These are phyloP conservation scores for Chrysolina oricalcia DNA, from an alignment of 2,888 invertebrate genomes.

Conservation along the genomic window DNA sequence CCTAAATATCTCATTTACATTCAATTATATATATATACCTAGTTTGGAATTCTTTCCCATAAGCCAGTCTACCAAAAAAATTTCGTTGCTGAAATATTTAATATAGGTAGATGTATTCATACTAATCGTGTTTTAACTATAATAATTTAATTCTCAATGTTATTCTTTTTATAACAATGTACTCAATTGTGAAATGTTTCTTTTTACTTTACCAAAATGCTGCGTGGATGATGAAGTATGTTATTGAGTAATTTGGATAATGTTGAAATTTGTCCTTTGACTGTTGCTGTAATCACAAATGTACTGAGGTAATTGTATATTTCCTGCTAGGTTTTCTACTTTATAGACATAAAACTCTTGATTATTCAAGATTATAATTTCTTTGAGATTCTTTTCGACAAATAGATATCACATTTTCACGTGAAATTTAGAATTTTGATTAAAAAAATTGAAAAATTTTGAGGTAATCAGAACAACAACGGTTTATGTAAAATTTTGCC, in stretches of 20 bases:
- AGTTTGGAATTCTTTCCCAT: neutral
- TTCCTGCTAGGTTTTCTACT: too few relatives aligned
- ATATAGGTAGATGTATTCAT: neutral
- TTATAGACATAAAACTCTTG: too few relatives aligned
- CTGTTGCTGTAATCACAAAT: neutral
- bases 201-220: neutral
- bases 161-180: neutral
- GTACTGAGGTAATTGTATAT: neutral
- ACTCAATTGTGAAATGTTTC: slow-evolving; percentile 1
- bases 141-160: slow-evolving; percentile 7
- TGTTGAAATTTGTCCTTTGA: neutral
- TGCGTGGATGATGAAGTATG: neutral
- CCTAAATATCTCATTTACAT: neutral
- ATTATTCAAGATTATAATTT: too few relatives aligned
- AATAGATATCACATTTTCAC: too few relatives aligned
- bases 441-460: too few relatives aligned
- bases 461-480: too few relatives aligned
- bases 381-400: too few relatives aligned
- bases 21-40: neutral
- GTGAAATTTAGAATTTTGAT: too few relatives aligned
- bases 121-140: neutral
- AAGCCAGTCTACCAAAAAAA: neutral
- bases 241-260: neutral
- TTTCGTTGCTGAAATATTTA: neutral
- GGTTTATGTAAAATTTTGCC: too few relatives aligned